Conservation (phyloP, 2,888 invertebrate species). For the Carcina quercana region DNA sequence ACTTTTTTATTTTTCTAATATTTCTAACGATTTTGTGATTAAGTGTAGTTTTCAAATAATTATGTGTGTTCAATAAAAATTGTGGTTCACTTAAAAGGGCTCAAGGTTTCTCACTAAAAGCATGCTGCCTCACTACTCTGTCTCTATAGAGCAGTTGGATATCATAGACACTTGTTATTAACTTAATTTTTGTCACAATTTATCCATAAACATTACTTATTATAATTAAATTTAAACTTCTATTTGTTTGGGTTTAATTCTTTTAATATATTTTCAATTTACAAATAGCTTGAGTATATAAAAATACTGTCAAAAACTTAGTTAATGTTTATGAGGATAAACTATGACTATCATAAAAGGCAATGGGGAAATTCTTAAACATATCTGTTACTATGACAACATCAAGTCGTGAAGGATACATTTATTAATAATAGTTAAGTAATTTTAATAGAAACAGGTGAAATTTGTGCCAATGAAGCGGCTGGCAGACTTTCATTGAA, state of each 20-base stretch:
- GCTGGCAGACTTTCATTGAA: conserved; percentile 16
- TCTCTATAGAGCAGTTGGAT: conserved; percentile 28
- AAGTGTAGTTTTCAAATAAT: background rate
- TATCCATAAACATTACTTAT: conserved; percentile 1
- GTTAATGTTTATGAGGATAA: too few relatives aligned
- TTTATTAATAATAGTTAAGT: conserved; percentile 26
- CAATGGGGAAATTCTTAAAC: conserved; percentile 5
- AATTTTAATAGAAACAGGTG: conserved; percentile 27
- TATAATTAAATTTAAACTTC: conserved; percentile 3
- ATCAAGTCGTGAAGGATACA: conserved; percentile 42
- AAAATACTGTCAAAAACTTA: too few relatives aligned
- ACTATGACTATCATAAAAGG: too few relatives aligned
- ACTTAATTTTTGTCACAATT: conserved; percentile 5
- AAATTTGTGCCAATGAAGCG: conserved; percentile 24
- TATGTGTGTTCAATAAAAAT: background rate
- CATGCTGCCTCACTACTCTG: conserved; percentile 35
- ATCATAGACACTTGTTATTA: conserved; percentile 2
- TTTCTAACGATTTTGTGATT: background rate
- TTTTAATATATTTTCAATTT: too few relatives aligned
- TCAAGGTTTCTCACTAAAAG: conserved; percentile 14
- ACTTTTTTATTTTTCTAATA: too few relatives aligned
- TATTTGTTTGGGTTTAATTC: too few relatives aligned
- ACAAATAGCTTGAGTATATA: too few relatives aligned
- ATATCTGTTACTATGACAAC: conserved; percentile 35
- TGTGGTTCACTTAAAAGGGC: background rate